Percentiles rank a stretch among this genome's conserved stretches.
Evolutionary conservation across 1,140 invertebrate species (phyloP).

Genomic region (Lordiphosa mommai): DNA sequence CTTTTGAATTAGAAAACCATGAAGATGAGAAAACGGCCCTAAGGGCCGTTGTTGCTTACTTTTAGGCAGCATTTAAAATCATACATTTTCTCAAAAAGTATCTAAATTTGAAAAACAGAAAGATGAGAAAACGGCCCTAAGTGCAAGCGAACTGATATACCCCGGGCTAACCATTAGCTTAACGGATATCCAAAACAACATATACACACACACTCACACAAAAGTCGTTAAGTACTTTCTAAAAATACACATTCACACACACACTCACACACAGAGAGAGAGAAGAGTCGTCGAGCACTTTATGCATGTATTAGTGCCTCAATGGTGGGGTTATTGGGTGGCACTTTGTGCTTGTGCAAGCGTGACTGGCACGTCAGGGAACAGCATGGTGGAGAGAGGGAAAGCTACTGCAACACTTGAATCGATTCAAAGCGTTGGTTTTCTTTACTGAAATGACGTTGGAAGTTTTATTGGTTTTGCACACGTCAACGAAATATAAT

Average conservation of each 20-base stretch:
- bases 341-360: slow-evolving; percentile 51
- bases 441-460: slow-evolving; percentile 57
- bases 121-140: too few species aligned
- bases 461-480: slow-evolving; percentile 77
- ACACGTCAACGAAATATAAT: slow-evolving; percentile 75
- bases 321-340: slow-evolving; percentile 38
- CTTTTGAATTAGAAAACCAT: too few species aligned
- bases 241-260: slow-evolving; percentile 64
- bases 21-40: too few species aligned
- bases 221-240: slow-evolving; percentile 74
- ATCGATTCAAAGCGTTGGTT: slow-evolving; percentile 58
- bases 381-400: neutral
- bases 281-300: neutral
- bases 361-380: slow-evolving; percentile 52
- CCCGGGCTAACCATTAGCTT: neutral
- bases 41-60: too few species aligned
- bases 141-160: neutral
- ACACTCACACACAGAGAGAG: slow-evolving; percentile 10
- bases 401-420: slow-evolving; percentile 52
- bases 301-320: slow-evolving; percentile 36
- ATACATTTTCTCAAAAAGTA: too few species aligned
- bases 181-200: too few species aligned
- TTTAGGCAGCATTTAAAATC: too few species aligned
- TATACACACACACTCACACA: slow-evolving; percentile 7
- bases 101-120: too few species aligned